A percentile compares a stretch with the other conserved stretches of the same genome.
phyloP scores from a whole-genome alignment of 35 echinoderm and acorn worm species.

The Heliocidaris tuberculata region DNA sequence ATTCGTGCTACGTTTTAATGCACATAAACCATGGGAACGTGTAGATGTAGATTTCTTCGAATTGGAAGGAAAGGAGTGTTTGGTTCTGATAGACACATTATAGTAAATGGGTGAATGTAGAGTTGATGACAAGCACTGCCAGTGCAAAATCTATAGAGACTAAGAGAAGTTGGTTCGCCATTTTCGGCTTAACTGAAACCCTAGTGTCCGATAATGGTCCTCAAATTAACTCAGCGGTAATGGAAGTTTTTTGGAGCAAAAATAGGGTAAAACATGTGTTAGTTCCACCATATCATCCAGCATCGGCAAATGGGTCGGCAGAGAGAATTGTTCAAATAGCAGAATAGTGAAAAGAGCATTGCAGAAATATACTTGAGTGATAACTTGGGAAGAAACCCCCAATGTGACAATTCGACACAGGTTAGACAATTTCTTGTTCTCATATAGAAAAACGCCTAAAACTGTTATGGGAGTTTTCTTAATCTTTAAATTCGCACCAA shows the following conservation, averaged over 20 bases:
- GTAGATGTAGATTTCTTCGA: slow-evolving; percentile 68
- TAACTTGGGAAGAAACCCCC: too few species aligned
- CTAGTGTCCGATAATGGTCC: slow-evolving; percentile 82
- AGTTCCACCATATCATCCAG: too few species aligned
- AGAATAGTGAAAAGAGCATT: too few species aligned
- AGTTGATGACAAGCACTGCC: slow-evolving; percentile 58
- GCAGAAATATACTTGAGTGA: too few species aligned
- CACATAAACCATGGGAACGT: slow-evolving; percentile 44
- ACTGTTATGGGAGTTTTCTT: too few species aligned
- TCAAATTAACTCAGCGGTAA: slow-evolving; percentile 60
- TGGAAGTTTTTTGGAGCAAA: slow-evolving; percentile 39
- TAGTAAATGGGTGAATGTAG: slow-evolving; percentile 61
- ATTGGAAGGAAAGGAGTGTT: slow-evolving; percentile 45
- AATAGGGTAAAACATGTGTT: slow-evolving; percentile 69
- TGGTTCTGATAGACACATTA: slow-evolving; percentile 56
- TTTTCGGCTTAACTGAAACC: slow-evolving; percentile 60
- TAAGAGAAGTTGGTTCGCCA: slow-evolving; percentile 46
- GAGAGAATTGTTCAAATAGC: too few species aligned
- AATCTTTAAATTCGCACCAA: too few species aligned
- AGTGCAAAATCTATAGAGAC: too few species aligned
- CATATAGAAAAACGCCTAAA: too few species aligned
- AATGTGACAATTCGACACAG: too few species aligned
- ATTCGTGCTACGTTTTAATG: slow-evolving; percentile 53
- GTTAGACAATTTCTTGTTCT: too few species aligned
- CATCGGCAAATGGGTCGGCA: slow-evolving; percentile 60